These are phyloP conservation scores for Balaeniceps rex DNA, from an alignment of 2,113 vertebrate genomes.

Conservation along the genomic window DNA sequence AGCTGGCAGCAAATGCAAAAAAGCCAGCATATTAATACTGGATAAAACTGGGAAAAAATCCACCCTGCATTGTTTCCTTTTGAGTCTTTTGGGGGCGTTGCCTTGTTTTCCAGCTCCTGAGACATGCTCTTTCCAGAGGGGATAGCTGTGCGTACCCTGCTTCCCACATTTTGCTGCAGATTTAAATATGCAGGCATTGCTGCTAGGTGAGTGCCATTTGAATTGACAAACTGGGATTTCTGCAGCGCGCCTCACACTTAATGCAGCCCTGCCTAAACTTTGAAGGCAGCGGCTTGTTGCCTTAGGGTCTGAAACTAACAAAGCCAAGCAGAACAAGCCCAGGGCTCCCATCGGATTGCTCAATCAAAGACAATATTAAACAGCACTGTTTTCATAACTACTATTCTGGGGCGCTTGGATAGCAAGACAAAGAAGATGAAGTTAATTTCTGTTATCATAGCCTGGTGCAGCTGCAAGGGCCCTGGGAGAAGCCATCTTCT, in stretches of 20 bases:
- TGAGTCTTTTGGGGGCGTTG: background rate
- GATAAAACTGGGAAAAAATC: background rate
- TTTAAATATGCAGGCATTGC: slow-evolving; percentile 36
- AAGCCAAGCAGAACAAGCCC: slow-evolving; percentile 60
- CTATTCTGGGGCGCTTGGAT: slow-evolving; percentile 61
- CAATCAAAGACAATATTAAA: slow-evolving; percentile 76
- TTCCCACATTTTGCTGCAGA: slow-evolving; percentile 15
- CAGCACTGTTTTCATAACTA: slow-evolving; percentile 67
- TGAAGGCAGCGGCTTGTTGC: slow-evolving; percentile 67
- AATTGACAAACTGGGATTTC: slow-evolving; percentile 72
- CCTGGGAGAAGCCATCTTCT: slow-evolving; percentile 57
- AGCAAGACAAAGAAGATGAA: slow-evolving; percentile 44
- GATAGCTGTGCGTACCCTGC: background rate
- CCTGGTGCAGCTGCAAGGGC: slow-evolving; percentile 24
- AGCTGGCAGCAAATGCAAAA: background rate
- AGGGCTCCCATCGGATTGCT: slow-evolving; percentile 64
- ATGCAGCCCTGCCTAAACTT: slow-evolving; percentile 54
- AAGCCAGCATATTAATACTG: background rate
- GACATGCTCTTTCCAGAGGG: background rate
- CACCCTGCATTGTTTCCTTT: background rate
- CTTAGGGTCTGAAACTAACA: slow-evolving; percentile 74
- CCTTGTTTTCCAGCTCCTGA: background rate
- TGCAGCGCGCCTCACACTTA: background rate
- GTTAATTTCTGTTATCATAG: slow-evolving; percentile 71
- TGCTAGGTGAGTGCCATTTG: slow-evolving; percentile 55